Evolutionary conservation across 2,888 invertebrate species (phyloP), one percentile per base, ranked within the genome.

Genomic region (Aphelenchoides bicaudatus): DNA sequence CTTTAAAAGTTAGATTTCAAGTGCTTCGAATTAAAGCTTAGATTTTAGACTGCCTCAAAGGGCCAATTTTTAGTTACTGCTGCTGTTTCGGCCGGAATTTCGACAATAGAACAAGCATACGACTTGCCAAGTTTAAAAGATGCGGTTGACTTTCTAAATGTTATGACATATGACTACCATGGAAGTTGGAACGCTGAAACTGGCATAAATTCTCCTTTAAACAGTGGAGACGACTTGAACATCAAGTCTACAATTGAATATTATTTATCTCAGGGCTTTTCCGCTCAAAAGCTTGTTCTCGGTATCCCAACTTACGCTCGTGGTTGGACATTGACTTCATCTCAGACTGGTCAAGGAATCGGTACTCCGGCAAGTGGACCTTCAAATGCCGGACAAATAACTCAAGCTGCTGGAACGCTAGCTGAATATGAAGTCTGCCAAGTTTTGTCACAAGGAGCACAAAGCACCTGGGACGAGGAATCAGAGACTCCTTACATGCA

Each of bases 401-500:
- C 92, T 1, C 87, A 88, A 67, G 93, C 94, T 81, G 87, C 90
- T 4, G 94, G 94, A 16, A 92, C 93, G 80, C 86, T 92, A 81
- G 89, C 92, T 2, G 93, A 91, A 82, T 94, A 92, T 78, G 94
- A 94, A 65, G 67, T 65, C 30, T 58, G 54, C 34, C 52, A 51
- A 28, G 27, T 51, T 2, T 23, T 51, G 21, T 13, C 13, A 10
- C 21, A 51, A 1, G 52, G 52, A 6, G 52, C 37, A 2, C 10
- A 10, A 19, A 16, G 16, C 25, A 25, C 19, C 25, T 51, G 52
- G 52, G 31, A 88, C 70, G 91, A 91, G 84, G 86, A 87, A 8
- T n/a, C 21, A 8, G n/a, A 29, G 16, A 3, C 27, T 8, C 55
- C 55, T 10, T 54, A 56, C 28, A 25, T 39, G 54, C 85, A 86